A percentile compares a stretch with the other conserved stretches of the same genome.
phyloP scores from a whole-genome alignment of 2,888 invertebrate genomes.

The Linyphia triangularis region DNA sequence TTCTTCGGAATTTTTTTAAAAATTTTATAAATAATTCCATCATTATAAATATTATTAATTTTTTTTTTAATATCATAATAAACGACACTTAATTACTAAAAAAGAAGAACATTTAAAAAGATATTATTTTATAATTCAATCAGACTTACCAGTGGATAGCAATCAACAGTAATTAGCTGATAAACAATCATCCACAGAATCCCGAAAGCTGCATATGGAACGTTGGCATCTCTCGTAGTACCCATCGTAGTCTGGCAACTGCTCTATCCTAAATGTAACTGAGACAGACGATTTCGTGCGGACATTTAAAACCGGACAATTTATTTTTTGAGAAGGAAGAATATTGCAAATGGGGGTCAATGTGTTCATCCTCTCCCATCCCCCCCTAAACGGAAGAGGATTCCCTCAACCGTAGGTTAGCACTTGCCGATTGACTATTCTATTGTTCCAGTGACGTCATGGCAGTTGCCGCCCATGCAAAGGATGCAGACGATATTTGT shows the following conservation, averaged over 20 bases:
- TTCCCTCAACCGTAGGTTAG: slow-evolving; percentile 52
- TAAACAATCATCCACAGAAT: slow-evolving; percentile 20
- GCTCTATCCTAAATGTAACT: slow-evolving; percentile 6
- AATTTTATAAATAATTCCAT: no score
- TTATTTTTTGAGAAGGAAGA: slow-evolving; percentile 52
- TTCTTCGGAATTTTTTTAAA: no score
- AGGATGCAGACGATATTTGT: slow-evolving; percentile 48
- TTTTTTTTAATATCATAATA: no score
- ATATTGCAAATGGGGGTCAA: slow-evolving; percentile 42
- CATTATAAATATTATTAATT: no score
- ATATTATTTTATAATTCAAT: no score
- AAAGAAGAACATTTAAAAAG: no score
- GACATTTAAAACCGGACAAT: slow-evolving; percentile 56
- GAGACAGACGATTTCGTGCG: slow-evolving; percentile 14
- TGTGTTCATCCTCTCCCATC: slow-evolving; percentile 12
- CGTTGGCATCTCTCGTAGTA: not conserved
- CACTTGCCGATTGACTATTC: slow-evolving; percentile 41
- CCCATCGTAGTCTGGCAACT: slow-evolving; percentile 20
- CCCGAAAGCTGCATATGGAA: slow-evolving; percentile 8
- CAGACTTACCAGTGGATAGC: slow-evolving; percentile 61
- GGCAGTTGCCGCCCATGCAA: slow-evolving; percentile 47
- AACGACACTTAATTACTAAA: no score
- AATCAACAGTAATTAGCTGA: slow-evolving; percentile 19
- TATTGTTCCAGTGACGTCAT: slow-evolving; percentile 64
- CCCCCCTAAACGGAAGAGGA: slow-evolving; percentile 46